phyloP scores from a whole-genome alignment of 2,888 invertebrate species.

The Lasioglossum oenotherae region DNA sequence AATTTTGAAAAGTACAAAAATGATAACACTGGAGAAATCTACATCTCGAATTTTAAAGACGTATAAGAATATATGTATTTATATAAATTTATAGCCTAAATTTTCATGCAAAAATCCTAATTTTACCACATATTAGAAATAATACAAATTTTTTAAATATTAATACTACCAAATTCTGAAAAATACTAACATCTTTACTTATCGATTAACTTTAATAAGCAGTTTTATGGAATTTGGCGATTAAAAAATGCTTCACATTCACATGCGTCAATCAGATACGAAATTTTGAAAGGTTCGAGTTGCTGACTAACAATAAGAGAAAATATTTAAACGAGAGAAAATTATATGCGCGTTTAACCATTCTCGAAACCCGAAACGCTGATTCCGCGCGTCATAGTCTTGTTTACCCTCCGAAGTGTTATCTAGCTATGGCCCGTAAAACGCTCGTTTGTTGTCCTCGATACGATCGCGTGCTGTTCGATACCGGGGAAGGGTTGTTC shows the following conservation, averaged over 20 bases:
- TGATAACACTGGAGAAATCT: not conserved
- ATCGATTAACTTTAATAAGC: too few species aligned
- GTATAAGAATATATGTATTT: too few species aligned
- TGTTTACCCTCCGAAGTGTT: slow-evolving; percentile 38
- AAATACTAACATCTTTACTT: too few species aligned
- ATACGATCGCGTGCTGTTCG: slow-evolving; percentile 48
- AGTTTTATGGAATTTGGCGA: not conserved
- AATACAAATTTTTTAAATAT: too few species aligned
- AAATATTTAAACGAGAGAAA: not conserved
- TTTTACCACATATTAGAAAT: too few species aligned
- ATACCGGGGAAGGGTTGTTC: slow-evolving; percentile 38
- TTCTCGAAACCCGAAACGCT: not conserved
- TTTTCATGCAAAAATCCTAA: too few species aligned
- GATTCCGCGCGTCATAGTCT: slow-evolving; percentile 11
- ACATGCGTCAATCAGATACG: not conserved
- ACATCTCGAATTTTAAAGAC: too few species aligned
- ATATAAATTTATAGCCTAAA: too few species aligned
- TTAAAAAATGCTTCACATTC: not conserved
- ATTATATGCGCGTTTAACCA: not conserved
- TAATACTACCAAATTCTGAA: too few species aligned
- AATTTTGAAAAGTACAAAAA: not conserved
- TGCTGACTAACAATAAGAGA: not conserved
- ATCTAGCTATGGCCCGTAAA: slow-evolving; percentile 34
- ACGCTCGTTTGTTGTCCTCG: slow-evolving; percentile 46
- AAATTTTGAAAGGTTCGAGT: not conserved